Base-by-base conservation (phyloP, 2,113 vertebrate genomes). In the Hippocampus abdominalis region DNA sequence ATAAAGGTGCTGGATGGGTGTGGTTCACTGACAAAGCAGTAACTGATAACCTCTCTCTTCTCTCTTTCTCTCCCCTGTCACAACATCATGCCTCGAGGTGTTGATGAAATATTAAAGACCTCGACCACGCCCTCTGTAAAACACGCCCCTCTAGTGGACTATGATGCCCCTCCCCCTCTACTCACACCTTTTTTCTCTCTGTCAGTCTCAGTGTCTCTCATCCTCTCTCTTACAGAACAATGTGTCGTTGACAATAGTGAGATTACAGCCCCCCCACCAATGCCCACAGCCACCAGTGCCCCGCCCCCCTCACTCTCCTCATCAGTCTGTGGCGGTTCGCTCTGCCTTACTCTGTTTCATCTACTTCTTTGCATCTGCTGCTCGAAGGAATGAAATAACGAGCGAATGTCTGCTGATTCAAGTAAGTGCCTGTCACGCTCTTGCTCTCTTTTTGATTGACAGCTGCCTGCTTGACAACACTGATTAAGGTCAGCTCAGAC, bases 161-260 rank as follows among this genome's bases (percentile, higher is more conserved):
- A 15, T 20, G 9, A 71, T 56, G 65, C 75, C 76, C 42, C 74
- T 32, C 83, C 87, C 77, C 71, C 27, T 23, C 16, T 53, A 0
- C 69, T 42, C 54, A 8, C 39, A 42, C 64, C 39, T 68, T 66
- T 66, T 39, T 60, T 61, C 27, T 57, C 15, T 39, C 27, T 53
- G 12, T 61, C 21, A 23, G 16, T 49, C 39, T 44, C 44, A 60
- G 29, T 40, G 70, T 81, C 76, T 69, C 80, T 83, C 66, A 8
- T 64, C 72, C 77, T 65, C 66, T 79, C 72, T 67, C 78, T 64
- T 69, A 71, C 76, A 76, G 81, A 88, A 88, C 87, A 88, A 88
- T 88, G 87, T 81, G 80, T 75, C 56, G 80, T 81, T 83, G 74
- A 79, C 68, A 79, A 81, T 84, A 84, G 82, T 72, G 70, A 72